Conservation (phyloP, 2,113 vertebrate genomes). For the Mesitornis unicolor region DNA sequence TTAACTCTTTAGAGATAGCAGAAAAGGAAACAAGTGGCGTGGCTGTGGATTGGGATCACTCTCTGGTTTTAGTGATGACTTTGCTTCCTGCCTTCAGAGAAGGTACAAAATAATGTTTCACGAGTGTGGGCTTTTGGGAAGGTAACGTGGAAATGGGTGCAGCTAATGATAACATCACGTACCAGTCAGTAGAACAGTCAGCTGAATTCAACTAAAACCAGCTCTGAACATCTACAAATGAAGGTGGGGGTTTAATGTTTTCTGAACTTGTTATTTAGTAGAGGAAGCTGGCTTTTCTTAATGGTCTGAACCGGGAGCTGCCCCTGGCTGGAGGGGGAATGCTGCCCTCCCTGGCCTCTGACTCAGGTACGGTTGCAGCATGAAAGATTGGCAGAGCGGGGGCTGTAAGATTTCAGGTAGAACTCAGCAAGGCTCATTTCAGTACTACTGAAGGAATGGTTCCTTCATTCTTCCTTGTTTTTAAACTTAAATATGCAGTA, state of each 20-base stretch:
- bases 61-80: not conserved
- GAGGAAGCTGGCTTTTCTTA: not conserved
- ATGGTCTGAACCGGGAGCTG: not conserved
- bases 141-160: not conserved
- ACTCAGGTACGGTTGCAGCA: not conserved
- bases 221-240: not conserved
- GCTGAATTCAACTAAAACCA: not conserved
- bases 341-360: not conserved
- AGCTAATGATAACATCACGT: not conserved
- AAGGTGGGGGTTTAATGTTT: not conserved
- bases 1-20: conserved; percentile 13
- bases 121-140: not conserved
- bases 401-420: not conserved
- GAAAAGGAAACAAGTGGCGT: not conserved
- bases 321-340: not conserved
- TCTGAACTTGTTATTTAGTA: not conserved
- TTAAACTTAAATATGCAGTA: not conserved
- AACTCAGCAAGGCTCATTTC: not conserved
- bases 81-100: not conserved
- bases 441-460: not conserved
- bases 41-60: not conserved
- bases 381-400: not conserved
- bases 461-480: not conserved
- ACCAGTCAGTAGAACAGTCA: not conserved
- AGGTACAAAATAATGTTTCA: not conserved